A percentile compares a stretch with the other conserved stretches of the same genome.
Conservation (phyloP, 2,113 vertebrate genomes). For the Equus przewalskii region DNA sequence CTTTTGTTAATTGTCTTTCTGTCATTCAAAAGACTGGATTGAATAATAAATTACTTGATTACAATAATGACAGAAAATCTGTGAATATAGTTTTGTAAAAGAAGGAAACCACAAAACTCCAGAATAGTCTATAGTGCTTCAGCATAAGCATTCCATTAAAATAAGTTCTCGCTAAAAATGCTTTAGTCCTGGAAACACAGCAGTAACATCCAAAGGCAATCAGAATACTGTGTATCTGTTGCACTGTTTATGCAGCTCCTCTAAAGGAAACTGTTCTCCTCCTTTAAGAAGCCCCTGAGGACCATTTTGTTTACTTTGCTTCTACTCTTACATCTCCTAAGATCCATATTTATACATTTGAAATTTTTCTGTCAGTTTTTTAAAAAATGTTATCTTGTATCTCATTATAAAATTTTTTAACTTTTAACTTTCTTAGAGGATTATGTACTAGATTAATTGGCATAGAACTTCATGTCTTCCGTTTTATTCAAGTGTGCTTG, state of each 20-base stretch:
- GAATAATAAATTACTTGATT: not conserved
- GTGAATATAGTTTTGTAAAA: not conserved
- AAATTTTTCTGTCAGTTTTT: not conserved
- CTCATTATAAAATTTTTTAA: slow-evolving; percentile 55
- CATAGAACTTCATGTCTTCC: not conserved
- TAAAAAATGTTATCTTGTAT: not conserved
- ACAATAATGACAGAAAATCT: not conserved
- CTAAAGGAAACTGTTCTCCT: not conserved
- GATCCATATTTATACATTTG: not conserved
- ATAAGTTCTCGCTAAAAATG: not conserved
- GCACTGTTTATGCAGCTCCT: not conserved
- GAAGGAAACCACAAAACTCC: not conserved
- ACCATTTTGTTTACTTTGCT: not conserved
- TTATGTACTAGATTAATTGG: slow-evolving; percentile 28
- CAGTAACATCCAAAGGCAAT: not conserved
- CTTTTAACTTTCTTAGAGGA: slow-evolving; percentile 45
- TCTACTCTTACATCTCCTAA: not conserved
- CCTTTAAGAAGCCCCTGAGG: not conserved
- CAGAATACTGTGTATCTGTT: not conserved
- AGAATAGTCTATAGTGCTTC: not conserved
- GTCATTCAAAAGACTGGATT: not conserved
- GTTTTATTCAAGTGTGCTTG: slow-evolving; percentile 24
- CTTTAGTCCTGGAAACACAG: not conserved
- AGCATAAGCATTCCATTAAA: not conserved
- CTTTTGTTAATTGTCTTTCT: not conserved